Conservation (phyloP, 37 sponge, comb jelly and placozoan species). For the Spongilla lacustris region DNA sequence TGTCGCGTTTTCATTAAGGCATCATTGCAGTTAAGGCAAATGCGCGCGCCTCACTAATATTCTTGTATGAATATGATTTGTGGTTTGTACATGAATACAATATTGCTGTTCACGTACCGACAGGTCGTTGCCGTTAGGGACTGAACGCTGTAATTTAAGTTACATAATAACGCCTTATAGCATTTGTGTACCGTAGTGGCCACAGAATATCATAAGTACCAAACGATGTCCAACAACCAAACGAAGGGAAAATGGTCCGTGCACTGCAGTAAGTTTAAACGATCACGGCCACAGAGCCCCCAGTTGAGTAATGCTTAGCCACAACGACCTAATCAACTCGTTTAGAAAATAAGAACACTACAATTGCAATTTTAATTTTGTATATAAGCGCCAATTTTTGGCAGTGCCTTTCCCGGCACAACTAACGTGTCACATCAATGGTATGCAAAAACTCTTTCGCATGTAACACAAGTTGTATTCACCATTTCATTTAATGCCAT, state of each 20-base stretch:
- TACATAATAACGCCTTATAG: not conserved
- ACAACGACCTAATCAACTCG: conserved; percentile 1
- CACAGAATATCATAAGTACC: not conserved
- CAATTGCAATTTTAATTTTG: not conserved
- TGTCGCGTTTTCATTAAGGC: not conserved
- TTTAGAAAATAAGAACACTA: conserved; percentile 1
- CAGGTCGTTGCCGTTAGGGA: not conserved
- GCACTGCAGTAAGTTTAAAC: conserved; percentile 1
- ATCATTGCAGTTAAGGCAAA: not conserved
- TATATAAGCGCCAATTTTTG: not conserved
- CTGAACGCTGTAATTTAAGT: conserved; percentile 1
- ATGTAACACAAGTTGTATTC: too few relatives aligned
- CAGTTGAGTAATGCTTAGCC: not conserved
- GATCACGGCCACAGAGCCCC: not conserved
- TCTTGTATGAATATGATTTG: not conserved
- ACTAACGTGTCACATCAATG: not conserved
- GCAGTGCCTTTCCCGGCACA: conserved; percentile 1
- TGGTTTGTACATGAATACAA: not conserved
- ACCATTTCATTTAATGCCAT: too few relatives aligned
- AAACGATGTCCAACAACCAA: conserved; percentile 1
- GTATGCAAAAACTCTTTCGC: too few relatives aligned
- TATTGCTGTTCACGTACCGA: not conserved
- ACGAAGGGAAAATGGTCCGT: not conserved
- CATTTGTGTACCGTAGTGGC: conserved; percentile 1
- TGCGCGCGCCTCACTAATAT: conserved; percentile 1